Evolutionary conservation across 2,888 invertebrate species (phyloP), one percentile per base, ranked within the genome.

Genomic region (Elaeidobius kamerunicus): DNA sequence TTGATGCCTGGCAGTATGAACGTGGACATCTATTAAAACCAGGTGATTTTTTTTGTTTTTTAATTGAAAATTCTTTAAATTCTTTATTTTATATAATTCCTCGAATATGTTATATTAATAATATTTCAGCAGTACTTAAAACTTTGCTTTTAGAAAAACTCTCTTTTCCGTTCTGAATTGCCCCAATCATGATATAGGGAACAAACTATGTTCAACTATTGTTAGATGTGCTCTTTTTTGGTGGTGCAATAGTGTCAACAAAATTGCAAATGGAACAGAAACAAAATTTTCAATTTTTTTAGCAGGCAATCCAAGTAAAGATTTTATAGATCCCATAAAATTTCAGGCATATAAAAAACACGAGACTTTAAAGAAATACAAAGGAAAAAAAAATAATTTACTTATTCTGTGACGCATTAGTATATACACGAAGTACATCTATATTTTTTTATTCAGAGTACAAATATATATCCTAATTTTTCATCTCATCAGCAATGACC

Each of bases 1-100:
- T 49, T n/a, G 35, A 42, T 6, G 42, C 42, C 23, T 19, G 49
- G 36, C 35, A 49, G 15, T 49, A 49, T 36, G 36, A 49, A 42
- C 14, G 39, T 7, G 34, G 20, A 2, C 42, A 17, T 34, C 18
- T 49, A n/a, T 12, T 42, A 11, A 42, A 14, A 20, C 49, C 49
- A 19, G 49, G 49, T 11, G 15, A 20, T 3, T 49, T 20, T 42
- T 17, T 49, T 12, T 20, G 20, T 34, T 44, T 34, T n/a, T n/a
- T 44, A 5, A 15, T 35, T 9, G 16, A 12, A 11, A 36, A 46
- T 11, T 17, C 38, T 6, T 11, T 46, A 16, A 17, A 16, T 27
- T 17, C 6, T n/a, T 23, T 46, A 23, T 27, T 36, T 38, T 46
- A 36, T 46, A 17, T 46, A 36, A 46, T 20, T 7, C 38, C 46